Conservation (phyloP, 2,797 vertebrate genomes). For the Tolypeutes matacus region DNA sequence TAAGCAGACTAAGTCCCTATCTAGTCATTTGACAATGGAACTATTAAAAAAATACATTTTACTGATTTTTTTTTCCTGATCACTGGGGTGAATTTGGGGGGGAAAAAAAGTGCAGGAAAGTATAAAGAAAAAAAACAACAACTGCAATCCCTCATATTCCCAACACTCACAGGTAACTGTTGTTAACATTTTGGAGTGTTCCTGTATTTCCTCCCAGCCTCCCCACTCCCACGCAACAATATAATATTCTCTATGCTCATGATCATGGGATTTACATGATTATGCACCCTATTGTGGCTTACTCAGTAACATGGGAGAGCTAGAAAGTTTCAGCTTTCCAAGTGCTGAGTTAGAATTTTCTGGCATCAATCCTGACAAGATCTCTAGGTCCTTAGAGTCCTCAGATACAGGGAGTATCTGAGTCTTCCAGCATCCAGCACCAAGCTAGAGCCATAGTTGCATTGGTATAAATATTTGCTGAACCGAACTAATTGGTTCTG, state of each 20-base stretch:
- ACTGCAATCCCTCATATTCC: slow-evolving; percentile 8
- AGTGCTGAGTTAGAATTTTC: not conserved
- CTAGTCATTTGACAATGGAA: not conserved
- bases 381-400: not conserved
- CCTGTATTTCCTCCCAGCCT: not conserved
- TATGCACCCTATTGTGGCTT: not conserved
- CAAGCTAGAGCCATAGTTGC: not conserved
- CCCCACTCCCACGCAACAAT: not conserved
- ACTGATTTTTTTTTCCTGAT: not conserved
- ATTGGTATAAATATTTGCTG: not conserved
- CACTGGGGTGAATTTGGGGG: not conserved
- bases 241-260: not conserved
- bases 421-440: not conserved
- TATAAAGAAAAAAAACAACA: not conserved
- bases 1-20: not conserved
- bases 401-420: not conserved
- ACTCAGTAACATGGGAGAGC: not conserved
- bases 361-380: not conserved
- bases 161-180: not conserved
- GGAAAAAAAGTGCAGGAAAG: not conserved
- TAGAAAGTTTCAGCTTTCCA: slow-evolving; percentile 19
- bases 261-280: not conserved
- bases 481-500: not conserved
- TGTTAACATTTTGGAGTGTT: not conserved
- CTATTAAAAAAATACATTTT: not conserved